Evolutionary conservation across 2,888 invertebrate genomes (phyloP), one percentile per base, ranked within the genome.

Genomic region (Bimastos eiseni): DNA sequence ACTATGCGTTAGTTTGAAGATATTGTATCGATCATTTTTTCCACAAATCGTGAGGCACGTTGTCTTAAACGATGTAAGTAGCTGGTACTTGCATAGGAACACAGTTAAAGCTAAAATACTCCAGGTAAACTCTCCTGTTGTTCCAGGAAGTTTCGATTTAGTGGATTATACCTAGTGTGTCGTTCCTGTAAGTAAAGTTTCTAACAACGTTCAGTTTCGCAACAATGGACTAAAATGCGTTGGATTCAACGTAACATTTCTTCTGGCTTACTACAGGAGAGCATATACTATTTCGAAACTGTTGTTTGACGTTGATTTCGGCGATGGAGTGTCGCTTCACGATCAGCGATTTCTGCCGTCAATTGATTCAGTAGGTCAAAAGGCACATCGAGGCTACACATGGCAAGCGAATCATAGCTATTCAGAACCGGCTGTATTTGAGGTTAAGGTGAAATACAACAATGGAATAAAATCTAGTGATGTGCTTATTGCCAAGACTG

Each of bases 191-290:
- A 70, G 70, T n/a, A 70, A 70, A n/a, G n/a, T 70, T 70, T 6
- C 70, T 70, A n/a, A 70, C 70, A 70, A 70, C n/a, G 70, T 70
- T 70, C 70, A n/a, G 70, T 70, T 70, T n/a, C 70, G n/a, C n/a
- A 70, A 70, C 70, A n/a, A n/a, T 8, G 70, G 70, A n/a, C 70
- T n/a, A 8, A 70, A 8, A n/a, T 70, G 70, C 70, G 30, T 70
- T 70, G 70, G 70, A 30, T 8, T 70, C n/a, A n/a, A 70, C n/a
- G 70, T 70, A 70, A 70, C 70, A 30, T 70, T 70, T 70, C 30
- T 8, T n/a, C 70, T 70, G n/a, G 30, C 70, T 70, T 70, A n/a
- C n/a, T n/a, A 70, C 13, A 70, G 17, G 70, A 30, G 4, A 70
- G 30, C 70, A n/a, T 70, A 70, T n/a, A n/a, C 30, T n/a, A 70